Evolutionary conservation across 2,888 invertebrate genomes (phyloP).

Genomic region (Scrobipalpa costella): DNA sequence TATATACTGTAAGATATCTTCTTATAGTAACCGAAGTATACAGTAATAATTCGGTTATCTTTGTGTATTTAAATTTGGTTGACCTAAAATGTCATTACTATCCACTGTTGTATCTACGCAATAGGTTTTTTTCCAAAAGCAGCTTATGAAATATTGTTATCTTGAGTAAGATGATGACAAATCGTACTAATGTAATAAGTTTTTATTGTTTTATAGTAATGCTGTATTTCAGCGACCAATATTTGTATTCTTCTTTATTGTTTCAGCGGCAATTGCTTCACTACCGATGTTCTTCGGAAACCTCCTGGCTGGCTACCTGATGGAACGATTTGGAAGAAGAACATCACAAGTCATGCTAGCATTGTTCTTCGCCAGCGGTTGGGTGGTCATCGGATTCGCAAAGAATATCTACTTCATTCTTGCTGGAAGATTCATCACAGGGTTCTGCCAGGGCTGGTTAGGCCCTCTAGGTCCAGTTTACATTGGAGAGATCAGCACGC

Average conservation of each 20-base stretch:
- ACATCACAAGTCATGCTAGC: constrained; percentile 75
- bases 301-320: constrained; percentile 80
- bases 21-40: too few species aligned
- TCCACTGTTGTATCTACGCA: too few species aligned
- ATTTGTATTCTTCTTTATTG: constrained; percentile 9
- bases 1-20: too few species aligned
- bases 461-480: constrained; percentile 81
- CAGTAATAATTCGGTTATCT: not conserved
- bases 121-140: not conserved
- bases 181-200: too few species aligned
- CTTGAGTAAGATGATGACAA: not conserved
- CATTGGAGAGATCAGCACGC: constrained; percentile 82
- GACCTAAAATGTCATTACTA: not conserved
- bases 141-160: not conserved
- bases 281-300: constrained; percentile 83
- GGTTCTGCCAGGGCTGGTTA: constrained; percentile 80
- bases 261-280: constrained; percentile 82
- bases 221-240: not conserved
- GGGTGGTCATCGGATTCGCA: constrained; percentile 81
- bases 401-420: constrained; percentile 69
- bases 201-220: too few species aligned
- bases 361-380: constrained; percentile 79
- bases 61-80: not conserved
- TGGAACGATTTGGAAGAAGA: constrained; percentile 83
- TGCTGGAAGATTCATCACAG: constrained; percentile 80